A percentile compares a stretch with the other conserved stretches of the same genome.
Conservation (phyloP, 2,113 vertebrate species). For the Motacilla tschutschensis region DNA sequence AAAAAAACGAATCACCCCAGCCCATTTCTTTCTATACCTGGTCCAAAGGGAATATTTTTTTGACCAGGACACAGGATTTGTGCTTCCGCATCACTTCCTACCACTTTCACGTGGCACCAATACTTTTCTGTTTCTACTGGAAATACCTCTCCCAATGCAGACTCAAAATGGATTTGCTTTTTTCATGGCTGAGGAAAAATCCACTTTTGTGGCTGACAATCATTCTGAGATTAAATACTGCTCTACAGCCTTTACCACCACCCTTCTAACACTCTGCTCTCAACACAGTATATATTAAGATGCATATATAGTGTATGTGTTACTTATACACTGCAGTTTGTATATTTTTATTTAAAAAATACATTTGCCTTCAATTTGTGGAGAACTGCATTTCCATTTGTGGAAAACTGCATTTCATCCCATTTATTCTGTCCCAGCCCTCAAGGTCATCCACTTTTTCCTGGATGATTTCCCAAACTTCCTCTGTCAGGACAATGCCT, state of each 20-base stretch:
- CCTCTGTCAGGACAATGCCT: slow-evolving; percentile 47
- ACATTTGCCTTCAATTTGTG: not conserved
- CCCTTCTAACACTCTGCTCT: not conserved
- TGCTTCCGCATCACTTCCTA: not conserved
- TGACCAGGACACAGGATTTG: not conserved
- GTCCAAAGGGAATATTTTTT: slow-evolving; percentile 14
- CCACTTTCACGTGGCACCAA: not conserved
- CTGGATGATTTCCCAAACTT: slow-evolving; percentile 43
- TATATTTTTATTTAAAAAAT: not conserved
- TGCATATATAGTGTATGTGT: not conserved
- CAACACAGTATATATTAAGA: not conserved
- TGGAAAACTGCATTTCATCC: slow-evolving; percentile 10
- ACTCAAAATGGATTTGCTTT: not conserved
- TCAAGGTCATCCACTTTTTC: slow-evolving; percentile 51
- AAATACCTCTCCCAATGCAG: not conserved
- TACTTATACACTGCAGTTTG: not conserved
- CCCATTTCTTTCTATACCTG: not conserved
- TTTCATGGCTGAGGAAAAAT: not conserved
- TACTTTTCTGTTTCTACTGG: not conserved
- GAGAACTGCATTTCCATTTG: not conserved
- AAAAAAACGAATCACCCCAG: not conserved
- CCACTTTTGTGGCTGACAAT: not conserved
- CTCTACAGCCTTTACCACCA: not conserved
- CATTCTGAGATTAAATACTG: not conserved
- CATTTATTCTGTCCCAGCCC: not conserved